These are phyloP conservation scores for Pheosia gnoma DNA, from an alignment of 2,888 invertebrate species.

Conservation along the genomic window DNA sequence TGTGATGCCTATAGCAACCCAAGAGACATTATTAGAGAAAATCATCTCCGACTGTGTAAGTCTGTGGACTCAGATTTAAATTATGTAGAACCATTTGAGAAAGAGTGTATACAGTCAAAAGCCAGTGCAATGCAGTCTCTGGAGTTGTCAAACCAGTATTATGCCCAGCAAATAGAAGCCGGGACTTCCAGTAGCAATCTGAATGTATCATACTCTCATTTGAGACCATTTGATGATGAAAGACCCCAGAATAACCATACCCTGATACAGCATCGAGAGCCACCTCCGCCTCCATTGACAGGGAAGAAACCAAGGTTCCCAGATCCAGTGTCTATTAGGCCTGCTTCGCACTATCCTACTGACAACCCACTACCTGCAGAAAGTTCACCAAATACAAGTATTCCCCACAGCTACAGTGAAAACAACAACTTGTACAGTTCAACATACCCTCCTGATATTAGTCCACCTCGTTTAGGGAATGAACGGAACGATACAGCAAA, in stretches of 20 bases:
- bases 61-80: conserved; percentile 79
- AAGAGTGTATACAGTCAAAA: conserved; percentile 77
- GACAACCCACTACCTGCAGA: conserved; percentile 53
- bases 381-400: conserved; percentile 39
- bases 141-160: conserved; percentile 72
- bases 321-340: conserved; percentile 76
- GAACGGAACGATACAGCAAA: conserved; percentile 63
- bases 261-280: conserved; percentile 67
- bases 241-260: conserved; percentile 41
- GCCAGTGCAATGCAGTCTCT: conserved; percentile 74
- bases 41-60: conserved; percentile 70
- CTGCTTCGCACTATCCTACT: conserved; percentile 76
- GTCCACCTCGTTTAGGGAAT: conserved; percentile 32
- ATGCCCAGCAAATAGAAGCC: conserved; percentile 58
- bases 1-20: conserved; percentile 81
- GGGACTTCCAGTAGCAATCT: conserved; percentile 52
- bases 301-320: conserved; percentile 78
- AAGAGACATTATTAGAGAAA: conserved; percentile 70
- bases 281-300: conserved; percentile 69
- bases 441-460: conserved; percentile 62
- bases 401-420: conserved; percentile 75
- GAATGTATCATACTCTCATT: conserved; percentile 53
- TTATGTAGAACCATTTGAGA: conserved; percentile 80
- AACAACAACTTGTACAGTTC: conserved; percentile 74
- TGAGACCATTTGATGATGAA: conserved; percentile 63